Conservation (phyloP, 2,888 invertebrate genomes). For the Diaphora mendica region DNA sequence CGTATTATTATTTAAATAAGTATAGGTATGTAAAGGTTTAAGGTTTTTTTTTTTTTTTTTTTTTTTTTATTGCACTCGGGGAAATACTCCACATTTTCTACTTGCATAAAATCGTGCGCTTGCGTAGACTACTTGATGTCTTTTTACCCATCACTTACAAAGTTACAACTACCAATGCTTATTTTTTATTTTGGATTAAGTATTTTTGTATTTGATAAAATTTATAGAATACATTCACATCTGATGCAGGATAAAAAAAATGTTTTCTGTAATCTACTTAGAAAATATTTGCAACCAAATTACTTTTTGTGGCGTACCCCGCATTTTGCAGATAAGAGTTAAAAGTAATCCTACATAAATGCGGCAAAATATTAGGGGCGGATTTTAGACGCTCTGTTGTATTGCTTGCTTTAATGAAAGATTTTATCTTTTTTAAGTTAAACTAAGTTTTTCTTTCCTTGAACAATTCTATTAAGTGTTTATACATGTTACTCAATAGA, state of each 20-base stretch:
- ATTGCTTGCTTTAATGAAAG: constrained; percentile 28
- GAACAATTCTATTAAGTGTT: background rate
- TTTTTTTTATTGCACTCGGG: constrained; percentile 49
- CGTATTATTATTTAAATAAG: constrained; percentile 71
- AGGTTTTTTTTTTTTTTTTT: no score
- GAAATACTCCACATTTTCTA: constrained; percentile 70
- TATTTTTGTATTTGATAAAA: background rate
- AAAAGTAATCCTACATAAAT: constrained; percentile 32
- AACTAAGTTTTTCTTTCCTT: constrained; percentile 10
- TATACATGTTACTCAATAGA: background rate
- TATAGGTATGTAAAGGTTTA: constrained; percentile 53
- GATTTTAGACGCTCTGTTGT: constrained; percentile 28
- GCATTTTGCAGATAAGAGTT: constrained; percentile 20
- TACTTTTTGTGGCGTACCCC: constrained; percentile 26
- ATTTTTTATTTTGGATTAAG: constrained; percentile 8
- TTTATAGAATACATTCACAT: background rate
- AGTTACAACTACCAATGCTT: background rate
- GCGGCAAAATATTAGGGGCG: constrained; percentile 27
- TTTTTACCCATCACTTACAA: constrained; percentile 24
- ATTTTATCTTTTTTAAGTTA: constrained; percentile 25
- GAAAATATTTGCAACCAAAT: constrained; percentile 43
- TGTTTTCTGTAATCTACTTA: constrained; percentile 23
- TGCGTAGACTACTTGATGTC: constrained; percentile 38
- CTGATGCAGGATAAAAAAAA: background rate
- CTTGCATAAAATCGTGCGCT: constrained; percentile 46